Evolutionary conservation across 2,113 vertebrate genomes (phyloP), one percentile per base, ranked within the genome.

Genomic region (Xiphias gladius): DNA sequence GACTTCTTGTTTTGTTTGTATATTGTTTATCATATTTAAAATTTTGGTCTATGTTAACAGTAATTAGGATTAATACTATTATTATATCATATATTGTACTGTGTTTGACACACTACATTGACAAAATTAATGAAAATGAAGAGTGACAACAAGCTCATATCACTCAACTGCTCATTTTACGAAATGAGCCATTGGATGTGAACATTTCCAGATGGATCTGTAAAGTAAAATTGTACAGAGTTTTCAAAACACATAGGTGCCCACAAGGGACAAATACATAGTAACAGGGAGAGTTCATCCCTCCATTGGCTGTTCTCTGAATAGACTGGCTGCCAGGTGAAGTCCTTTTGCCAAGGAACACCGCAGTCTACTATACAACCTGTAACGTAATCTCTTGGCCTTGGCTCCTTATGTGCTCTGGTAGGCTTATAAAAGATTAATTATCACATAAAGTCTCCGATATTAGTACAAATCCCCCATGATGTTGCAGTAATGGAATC

Each of bases 341-440:
- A 84, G 72, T 82, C 58, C 86, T 76, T 91, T 89, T 92, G 91
- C 89, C 85, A 89, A 92, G 82, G 89, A 87, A 76, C 66, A 74
- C 67, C 75, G 76, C 26, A 28, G 78, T 85, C 80, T 80, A 80
- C 84, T 90, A 85, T 91, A 86, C 73, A 89, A 85, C 86, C 77
- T 84, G 64, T 64, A 85, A 87, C 81, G 82, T 74, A 85, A 91
- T 89, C 74, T 73, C 58, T 59, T 81, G 76, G 83, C 86, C 78
- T 82, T 68, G 59, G 32, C 72, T 89, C 35, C 75, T 70, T 82
- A 76, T 87, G 84, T 82, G 73, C 66, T 58, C 80, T 74, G 86
- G 90, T 84, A 83, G 88, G 82, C 80, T 91, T 87, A 86, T 91
- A 77, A 89, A 89, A 91, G 80, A 91, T 88, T 87, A 86, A 92